Conservation (phyloP, 2,888 invertebrate species). For the Hololepta plana region DNA sequence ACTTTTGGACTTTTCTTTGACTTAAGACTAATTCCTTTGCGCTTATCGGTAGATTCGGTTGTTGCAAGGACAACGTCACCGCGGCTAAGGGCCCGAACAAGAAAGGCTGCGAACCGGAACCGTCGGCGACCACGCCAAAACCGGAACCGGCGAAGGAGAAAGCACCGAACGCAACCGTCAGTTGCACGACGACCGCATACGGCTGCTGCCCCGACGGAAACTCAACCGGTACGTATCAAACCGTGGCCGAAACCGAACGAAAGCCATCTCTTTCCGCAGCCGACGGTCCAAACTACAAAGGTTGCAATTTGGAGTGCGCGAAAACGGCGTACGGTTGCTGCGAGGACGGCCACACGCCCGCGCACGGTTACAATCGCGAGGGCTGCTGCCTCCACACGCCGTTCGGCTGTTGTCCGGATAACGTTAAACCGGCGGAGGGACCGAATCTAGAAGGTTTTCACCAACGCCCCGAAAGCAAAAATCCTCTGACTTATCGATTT, state of each 20-base stretch:
- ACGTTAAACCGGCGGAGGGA: conserved; percentile 64
- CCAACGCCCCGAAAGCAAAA: too few species aligned
- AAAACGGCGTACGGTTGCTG: conserved; percentile 71
- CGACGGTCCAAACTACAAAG: conserved; percentile 47
- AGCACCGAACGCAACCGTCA: conserved; percentile 36
- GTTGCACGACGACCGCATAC: conserved; percentile 36
- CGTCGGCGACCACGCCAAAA: conserved; percentile 12
- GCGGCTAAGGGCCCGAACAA: conserved; percentile 31
- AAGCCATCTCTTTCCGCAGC: conserved; percentile 28
- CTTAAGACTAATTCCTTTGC: conserved; percentile 3
- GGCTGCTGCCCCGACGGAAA: conserved; percentile 61
- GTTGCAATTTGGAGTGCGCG: conserved; percentile 55
- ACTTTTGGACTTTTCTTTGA: background rate
- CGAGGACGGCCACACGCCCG: conserved; percentile 62
- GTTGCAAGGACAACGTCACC: conserved; percentile 65
- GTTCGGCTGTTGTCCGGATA: conserved; percentile 85
- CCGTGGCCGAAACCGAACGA: conserved; percentile 1
- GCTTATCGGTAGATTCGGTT: conserved; percentile 44
- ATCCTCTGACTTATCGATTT: too few species aligned
- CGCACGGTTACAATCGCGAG: conserved; percentile 65
- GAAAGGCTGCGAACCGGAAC: conserved; percentile 21
- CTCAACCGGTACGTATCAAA: conserved; percentile 32
- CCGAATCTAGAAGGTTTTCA: conserved; percentile 42
- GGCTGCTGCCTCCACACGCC: conserved; percentile 61
- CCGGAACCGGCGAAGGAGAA: conserved; percentile 36